Evolutionary conservation across 2,797 vertebrate genomes (phyloP), one percentile per base, ranked within the genome.

Genomic region (Cossypha polioptera): DNA sequence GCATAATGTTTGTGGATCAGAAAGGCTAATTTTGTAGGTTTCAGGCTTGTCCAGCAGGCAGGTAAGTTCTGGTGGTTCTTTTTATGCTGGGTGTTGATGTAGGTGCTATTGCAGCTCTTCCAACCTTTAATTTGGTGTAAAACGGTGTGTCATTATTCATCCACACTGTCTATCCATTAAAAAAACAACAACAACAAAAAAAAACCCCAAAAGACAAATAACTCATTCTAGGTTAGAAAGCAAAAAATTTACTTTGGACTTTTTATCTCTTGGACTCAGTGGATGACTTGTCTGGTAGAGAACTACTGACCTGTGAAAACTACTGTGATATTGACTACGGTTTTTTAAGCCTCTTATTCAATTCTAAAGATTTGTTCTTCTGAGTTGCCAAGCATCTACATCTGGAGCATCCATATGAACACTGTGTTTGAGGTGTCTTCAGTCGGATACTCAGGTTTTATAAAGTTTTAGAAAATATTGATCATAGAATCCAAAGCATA

Each of bases 161-260:
- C 5, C 4, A 19, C 3, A 5, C 26, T 42, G 6, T 59, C 6
- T n/a, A 19, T 22, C 7, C 3, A 16, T 22, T 0, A 9, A 33
- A 38, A 17, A 38, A 25, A 38, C 42, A 43, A 19, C 17, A 38
- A 38, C 38, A 16, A 7, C 11, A 21, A 28, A 2, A 12, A 10
- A 2, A 10, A 13, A 14, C 11, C 43, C 20, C 21, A 21, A 21
- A 45, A 21, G 21, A 45, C 20, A 20, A 1, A 21, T 21, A 63
- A 33, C 2, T 3, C 3, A 5, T 57, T 72, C n/a, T 50, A 45
- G 25, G 26, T 18, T 25, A 8, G 28, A 68, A 66, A 16, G 25
- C 14, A 59, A 65, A 73, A 81, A n/a, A 38, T 1, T 72, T 35
- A 10, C 47, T 77, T 83, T 9, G 5, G 11, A 22, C 29, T 83